Percentiles rank a stretch among this genome's conserved stretches.
These are phyloP conservation scores for Antheraea yamamai DNA, from an alignment of 2,888 invertebrate species.

Conservation along the genomic window DNA sequence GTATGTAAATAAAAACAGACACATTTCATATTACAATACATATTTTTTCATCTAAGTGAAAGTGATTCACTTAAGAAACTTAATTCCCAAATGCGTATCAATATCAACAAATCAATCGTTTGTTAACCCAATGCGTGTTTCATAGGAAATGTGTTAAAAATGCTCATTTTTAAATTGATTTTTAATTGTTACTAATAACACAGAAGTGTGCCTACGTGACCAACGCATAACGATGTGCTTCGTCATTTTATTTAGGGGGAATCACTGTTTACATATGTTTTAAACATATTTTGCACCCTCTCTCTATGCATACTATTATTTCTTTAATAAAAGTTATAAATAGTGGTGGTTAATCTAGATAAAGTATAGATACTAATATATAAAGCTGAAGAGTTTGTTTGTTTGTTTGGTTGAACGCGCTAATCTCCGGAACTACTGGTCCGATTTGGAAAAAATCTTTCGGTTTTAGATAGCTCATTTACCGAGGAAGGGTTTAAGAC, in stretches of 20 bases:
- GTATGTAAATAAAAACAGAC: not conserved
- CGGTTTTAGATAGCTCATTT: too few species aligned
- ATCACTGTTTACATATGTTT: not conserved
- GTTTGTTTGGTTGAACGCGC: too few species aligned
- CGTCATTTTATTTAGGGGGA: not conserved
- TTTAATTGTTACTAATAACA: conserved; percentile 36
- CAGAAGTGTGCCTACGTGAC: conserved; percentile 51
- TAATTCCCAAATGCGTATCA: not conserved
- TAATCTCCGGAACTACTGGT: too few species aligned
- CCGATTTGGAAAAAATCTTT: too few species aligned
- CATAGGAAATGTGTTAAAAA: conserved; percentile 25
- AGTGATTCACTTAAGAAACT: not conserved
- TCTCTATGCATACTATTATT: too few species aligned
- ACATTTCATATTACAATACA: not conserved
- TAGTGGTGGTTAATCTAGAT: too few species aligned
- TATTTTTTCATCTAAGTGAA: not conserved
- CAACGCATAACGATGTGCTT: not conserved
- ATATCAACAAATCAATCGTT: not conserved
- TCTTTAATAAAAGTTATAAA: too few species aligned
- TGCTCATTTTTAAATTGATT: conserved; percentile 31
- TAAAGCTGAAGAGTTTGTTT: too few species aligned
- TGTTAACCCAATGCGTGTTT: conserved; percentile 6
- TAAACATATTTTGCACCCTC: too few species aligned
- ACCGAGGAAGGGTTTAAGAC: too few species aligned
- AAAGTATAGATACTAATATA: too few species aligned